phyloP scores from a whole-genome alignment of 2,113 vertebrate genomes.

The Eublepharis macularius region DNA sequence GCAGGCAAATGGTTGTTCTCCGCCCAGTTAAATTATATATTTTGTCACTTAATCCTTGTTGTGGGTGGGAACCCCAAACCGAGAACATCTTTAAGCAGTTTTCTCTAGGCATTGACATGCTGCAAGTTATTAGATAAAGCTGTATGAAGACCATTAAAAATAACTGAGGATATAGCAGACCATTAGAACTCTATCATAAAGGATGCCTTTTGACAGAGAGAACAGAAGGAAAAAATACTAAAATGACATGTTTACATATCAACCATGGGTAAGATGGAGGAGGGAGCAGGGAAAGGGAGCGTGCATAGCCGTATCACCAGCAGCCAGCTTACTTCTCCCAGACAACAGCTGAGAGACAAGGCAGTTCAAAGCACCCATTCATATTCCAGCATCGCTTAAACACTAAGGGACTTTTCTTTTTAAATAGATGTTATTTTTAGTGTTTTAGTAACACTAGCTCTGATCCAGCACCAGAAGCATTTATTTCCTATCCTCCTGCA shows the following conservation, averaged over 20 bases:
- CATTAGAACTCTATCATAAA: background rate
- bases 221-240: background rate
- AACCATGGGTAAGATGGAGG: background rate
- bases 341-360: conserved; percentile 6
- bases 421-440: conserved; percentile 10
- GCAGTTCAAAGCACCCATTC: background rate
- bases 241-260: background rate
- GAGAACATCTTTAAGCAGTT: background rate
- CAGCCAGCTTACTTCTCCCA: background rate
- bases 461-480: background rate
- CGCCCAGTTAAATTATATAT: background rate
- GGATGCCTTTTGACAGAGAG: background rate
- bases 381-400: background rate
- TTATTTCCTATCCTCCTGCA: background rate
- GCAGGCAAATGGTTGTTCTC: background rate
- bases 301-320: background rate
- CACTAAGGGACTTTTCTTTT: background rate
- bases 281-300: too few species aligned
- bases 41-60: background rate
- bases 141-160: background rate
- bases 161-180: background rate
- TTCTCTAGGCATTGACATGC: background rate
- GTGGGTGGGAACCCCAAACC: background rate
- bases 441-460: background rate
- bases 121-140: background rate